phyloP scores from a whole-genome alignment of 2,888 invertebrate species.

The Drosophila percnosoma region DNA sequence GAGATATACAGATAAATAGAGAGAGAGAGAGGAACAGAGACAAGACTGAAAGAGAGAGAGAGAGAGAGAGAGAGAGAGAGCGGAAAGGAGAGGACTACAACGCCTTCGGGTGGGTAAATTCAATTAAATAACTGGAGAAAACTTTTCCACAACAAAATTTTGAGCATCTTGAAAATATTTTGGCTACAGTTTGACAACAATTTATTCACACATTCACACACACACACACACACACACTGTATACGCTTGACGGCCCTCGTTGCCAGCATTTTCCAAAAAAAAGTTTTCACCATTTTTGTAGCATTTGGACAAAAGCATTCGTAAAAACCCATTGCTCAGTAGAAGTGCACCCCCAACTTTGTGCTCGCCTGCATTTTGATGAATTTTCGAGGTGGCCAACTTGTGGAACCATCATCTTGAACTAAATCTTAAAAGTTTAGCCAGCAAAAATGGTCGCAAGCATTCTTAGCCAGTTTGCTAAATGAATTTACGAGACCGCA shows the following conservation, averaged over 20 bases:
- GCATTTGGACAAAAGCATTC: constrained; percentile 43
- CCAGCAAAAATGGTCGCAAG: constrained; percentile 56
- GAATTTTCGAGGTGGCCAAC: constrained; percentile 62
- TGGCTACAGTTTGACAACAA: constrained; percentile 79
- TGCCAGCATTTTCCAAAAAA: constrained; percentile 44
- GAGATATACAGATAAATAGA: constrained; percentile 12
- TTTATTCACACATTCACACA: constrained; percentile 53
- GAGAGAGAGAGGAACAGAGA: not conserved
- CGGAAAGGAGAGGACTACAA: constrained; percentile 10
- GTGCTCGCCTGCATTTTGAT: constrained; percentile 53
- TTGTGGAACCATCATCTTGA: constrained; percentile 33
- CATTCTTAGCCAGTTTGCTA: constrained; percentile 66
- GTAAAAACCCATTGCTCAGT: constrained; percentile 21
- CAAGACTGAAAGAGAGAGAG: not conserved
- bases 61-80: not conserved
- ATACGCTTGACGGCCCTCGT: constrained; percentile 5
- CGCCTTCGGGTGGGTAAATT: constrained; percentile 77
- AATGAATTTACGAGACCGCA: constrained; percentile 69
- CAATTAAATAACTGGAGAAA: constrained; percentile 76
- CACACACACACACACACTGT: not conserved
- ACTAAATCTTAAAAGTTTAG: constrained; percentile 58
- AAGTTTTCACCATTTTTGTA: constrained; percentile 60
- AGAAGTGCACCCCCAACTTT: constrained; percentile 26
- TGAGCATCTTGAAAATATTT: constrained; percentile 72
- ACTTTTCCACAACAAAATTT: constrained; percentile 67